These are phyloP conservation scores for Percopsis transmontana DNA, from an alignment of 2,113 vertebrate species.

Conservation along the genomic window DNA sequence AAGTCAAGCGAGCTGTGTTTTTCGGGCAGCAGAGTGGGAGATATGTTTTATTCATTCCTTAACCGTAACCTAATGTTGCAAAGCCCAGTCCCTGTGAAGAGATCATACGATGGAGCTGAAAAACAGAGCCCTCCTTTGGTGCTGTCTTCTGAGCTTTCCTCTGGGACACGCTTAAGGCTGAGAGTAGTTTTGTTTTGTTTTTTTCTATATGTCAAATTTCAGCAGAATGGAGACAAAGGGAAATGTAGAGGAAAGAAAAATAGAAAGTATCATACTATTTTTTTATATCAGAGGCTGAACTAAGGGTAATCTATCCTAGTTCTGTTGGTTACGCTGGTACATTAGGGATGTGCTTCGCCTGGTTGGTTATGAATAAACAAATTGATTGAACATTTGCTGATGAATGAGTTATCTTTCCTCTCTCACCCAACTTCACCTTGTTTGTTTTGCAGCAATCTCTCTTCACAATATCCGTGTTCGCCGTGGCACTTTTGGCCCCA, in stretches of 20 bases:
- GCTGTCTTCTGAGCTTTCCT: slow-evolving; percentile 39
- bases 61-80: slow-evolving; percentile 54
- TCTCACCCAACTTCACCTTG: slow-evolving; percentile 23
- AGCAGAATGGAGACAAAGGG: neutral
- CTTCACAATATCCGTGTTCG: slow-evolving; percentile 76
- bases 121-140: slow-evolving; percentile 48
- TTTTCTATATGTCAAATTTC: no score
- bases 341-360: no score
- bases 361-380: no score
- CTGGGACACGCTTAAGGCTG: no score
- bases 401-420: neutral
- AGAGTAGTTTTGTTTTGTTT: neutral
- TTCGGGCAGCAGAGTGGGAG: slow-evolving; percentile 34
- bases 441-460: slow-evolving; percentile 75
- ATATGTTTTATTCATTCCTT: slow-evolving; percentile 72
- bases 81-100: slow-evolving; percentile 43
- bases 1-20: slow-evolving; percentile 54
- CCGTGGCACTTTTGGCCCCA: slow-evolving; percentile 73
- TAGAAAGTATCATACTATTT: no score
- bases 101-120: slow-evolving; percentile 54
- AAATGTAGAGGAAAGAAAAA: neutral
- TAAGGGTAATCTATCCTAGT: neutral
- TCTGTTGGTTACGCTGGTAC: no score
- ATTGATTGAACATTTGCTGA: neutral
- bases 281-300: neutral